Conservation (phyloP, 2,888 invertebrate genomes). For the Drosophila pseudotakahashii region DNA sequence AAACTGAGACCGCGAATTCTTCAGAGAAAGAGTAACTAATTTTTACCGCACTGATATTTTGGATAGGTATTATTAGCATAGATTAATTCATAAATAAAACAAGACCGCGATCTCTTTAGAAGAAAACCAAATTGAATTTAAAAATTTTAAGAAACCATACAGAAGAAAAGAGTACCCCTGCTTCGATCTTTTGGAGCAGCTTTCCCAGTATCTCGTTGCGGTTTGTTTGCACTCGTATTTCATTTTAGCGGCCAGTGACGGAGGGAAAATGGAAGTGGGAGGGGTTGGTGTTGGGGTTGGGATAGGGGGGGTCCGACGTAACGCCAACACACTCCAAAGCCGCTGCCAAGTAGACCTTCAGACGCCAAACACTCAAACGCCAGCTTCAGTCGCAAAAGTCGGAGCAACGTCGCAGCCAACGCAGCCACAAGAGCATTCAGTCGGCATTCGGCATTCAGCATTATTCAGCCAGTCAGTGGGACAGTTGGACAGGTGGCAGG, state of each 20-base stretch:
- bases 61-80: too few relatives aligned
- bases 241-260: slow-evolving; percentile 62
- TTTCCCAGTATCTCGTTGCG: slow-evolving; percentile 29
- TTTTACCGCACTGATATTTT: too few relatives aligned
- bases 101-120: too few relatives aligned
- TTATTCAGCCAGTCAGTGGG: slow-evolving; percentile 42
- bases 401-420: slow-evolving; percentile 34
- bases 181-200: slow-evolving; percentile 5
- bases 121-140: too few relatives aligned
- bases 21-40: too few relatives aligned
- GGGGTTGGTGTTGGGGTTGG: slow-evolving; percentile 5
- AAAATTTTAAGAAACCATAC: too few relatives aligned
- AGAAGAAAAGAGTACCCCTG: slow-evolving; percentile 49
- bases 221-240: slow-evolving; percentile 77
- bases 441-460: slow-evolving; percentile 37
- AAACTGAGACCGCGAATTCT: too few relatives aligned
- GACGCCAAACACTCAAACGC: slow-evolving; percentile 80
- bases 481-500: slow-evolving; percentile 50
- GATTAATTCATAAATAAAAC: too few relatives aligned
- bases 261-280: slow-evolving; percentile 18
- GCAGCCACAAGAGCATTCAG: slow-evolving; percentile 48
- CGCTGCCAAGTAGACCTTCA: slow-evolving; percentile 80
- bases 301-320: slow-evolving; percentile 53
- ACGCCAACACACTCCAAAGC: slow-evolving; percentile 76
- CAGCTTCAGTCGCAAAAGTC: slow-evolving; percentile 42